A percentile compares a stretch with the other conserved stretches of the same genome.
Conservation (phyloP, 1,140 invertebrate species). For the Microplitis mediator region DNA sequence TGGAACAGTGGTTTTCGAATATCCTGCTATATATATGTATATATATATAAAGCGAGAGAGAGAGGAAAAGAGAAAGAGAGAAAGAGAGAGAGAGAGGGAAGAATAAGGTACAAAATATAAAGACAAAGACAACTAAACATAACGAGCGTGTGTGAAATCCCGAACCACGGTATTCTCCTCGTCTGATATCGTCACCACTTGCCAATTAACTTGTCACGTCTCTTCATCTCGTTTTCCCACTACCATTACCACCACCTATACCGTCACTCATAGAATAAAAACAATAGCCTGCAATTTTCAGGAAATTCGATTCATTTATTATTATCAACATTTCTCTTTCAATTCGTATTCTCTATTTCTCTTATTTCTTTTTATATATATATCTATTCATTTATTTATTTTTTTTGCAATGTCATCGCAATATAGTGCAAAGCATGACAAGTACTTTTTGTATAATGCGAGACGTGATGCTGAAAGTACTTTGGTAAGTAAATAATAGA, state of each 20-base stretch:
- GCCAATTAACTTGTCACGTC: conserved; percentile 29
- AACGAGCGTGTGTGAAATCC: conserved; percentile 1
- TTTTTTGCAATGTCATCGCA: conserved; percentile 11
- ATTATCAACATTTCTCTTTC: conserved; percentile 19
- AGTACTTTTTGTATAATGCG: conserved; percentile 2
- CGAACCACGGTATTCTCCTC: background rate
- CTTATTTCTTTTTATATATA: background rate
- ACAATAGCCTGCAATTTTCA: conserved; percentile 12
- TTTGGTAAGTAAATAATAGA: conserved; percentile 2
- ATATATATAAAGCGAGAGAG: too few species aligned
- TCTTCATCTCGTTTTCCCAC: background rate
- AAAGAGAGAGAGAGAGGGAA: background rate
- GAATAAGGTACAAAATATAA: background rate
- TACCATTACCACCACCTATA: background rate
- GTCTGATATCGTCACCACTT: background rate
- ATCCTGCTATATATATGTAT: too few species aligned
- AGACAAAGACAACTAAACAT: background rate
- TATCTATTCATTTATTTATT: background rate
- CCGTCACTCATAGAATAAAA: background rate
- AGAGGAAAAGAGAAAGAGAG: background rate
- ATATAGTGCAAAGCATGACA: conserved; percentile 8
- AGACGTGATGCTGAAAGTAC: background rate
- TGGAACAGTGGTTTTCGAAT: too few species aligned
- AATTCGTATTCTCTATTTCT: background rate
- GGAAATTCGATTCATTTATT: conserved; percentile 28